phyloP scores from a whole-genome alignment of 2,113 vertebrate genomes.

The Poeciliopsis turrubarensis region DNA sequence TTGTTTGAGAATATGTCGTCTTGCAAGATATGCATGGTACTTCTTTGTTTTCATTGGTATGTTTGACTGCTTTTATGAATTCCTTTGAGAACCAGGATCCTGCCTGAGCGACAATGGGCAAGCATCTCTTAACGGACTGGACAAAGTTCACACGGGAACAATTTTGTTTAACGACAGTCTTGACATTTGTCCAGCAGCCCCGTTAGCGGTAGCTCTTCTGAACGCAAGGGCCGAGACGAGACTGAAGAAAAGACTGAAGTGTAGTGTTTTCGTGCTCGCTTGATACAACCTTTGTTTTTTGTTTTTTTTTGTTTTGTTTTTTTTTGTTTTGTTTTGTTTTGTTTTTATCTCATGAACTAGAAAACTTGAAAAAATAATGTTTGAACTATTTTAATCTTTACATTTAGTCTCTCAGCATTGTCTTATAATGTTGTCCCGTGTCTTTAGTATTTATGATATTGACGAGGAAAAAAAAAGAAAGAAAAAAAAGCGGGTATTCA shows the following conservation, averaged over 20 bases:
- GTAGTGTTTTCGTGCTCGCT: slow-evolving; percentile 78
- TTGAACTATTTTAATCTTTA: slow-evolving; percentile 91
- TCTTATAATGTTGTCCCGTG: slow-evolving; percentile 90
- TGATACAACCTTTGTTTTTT: slow-evolving; percentile 62
- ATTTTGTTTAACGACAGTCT: slow-evolving; percentile 70
- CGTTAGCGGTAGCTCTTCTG: slow-evolving; percentile 66
- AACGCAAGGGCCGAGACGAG: slow-evolving; percentile 55
- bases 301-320: too few species aligned
- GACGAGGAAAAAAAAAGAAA: slow-evolving; percentile 88
- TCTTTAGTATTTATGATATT: slow-evolving; percentile 98
- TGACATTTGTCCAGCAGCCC: slow-evolving; percentile 72
- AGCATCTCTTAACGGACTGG: slow-evolving; percentile 67
- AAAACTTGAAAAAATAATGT: slow-evolving; percentile 88
- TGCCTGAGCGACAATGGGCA: slow-evolving; percentile 76
- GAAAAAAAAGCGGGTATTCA: slow-evolving; percentile 94
- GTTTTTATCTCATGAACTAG: slow-evolving; percentile 81
- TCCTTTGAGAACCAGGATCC: slow-evolving; percentile 74
- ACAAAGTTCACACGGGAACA: slow-evolving; percentile 64
- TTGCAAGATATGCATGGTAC: slow-evolving; percentile 89
- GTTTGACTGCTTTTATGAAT: slow-evolving; percentile 84
- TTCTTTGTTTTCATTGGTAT: slow-evolving; percentile 83
- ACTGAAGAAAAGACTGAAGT: slow-evolving; percentile 70
- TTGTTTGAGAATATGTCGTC: slow-evolving; percentile 88
- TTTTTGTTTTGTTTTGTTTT: slow-evolving; percentile 44
- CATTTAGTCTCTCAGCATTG: slow-evolving; percentile 85